Base-by-base conservation (phyloP, 2,113 vertebrate species). In the Amphiprion percula region DNA sequence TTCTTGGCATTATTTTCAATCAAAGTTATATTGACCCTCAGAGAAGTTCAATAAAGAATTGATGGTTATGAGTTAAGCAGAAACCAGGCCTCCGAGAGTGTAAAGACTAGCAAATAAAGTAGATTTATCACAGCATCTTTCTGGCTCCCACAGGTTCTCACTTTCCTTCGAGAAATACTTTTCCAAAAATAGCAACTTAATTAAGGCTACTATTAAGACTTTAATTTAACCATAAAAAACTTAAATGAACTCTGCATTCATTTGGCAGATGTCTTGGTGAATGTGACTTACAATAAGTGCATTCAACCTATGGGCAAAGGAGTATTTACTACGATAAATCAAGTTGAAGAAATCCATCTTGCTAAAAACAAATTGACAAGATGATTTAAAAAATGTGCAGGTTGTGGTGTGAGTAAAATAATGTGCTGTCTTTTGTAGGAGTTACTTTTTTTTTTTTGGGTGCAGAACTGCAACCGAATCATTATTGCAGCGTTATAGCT, bases 121-220 rank as follows among this genome's bases (percentile, higher is more conserved):
- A 17, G 66, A 81, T 88, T 80, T 75, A 81, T 81, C 60, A 52
- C 30, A 54, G 50, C 63, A 59, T 70, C 53, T 69, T 64, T 85
- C 68, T 69, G 17, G 47, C 60, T 77, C 77, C 65, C 62, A 26
- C 21, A 61, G 62, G 80, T 79, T 84, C 76, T 69, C 60, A 58
- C 63, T 72, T 64, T 59, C 70, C 41, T 65, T 28, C 5, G 64
- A 69, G 64, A 87, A 72, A 41, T 47, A 58, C 68, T 79, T 70
- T 79, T 47, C 47, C 65, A 77, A 83, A 88, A 88, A 86, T 81
- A 86, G 70, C 74, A 83, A 75, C 62, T 72, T 81, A 81, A 86
- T 85, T 85, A 80, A 71, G 47, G 50, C 37, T 52, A 33, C 61
- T 61, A 77, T 78, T 67, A 83, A 68, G 28, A 53, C 61, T 81